Conservation (phyloP, 1,140 invertebrate species). For the Diuraphis noxia region DNA sequence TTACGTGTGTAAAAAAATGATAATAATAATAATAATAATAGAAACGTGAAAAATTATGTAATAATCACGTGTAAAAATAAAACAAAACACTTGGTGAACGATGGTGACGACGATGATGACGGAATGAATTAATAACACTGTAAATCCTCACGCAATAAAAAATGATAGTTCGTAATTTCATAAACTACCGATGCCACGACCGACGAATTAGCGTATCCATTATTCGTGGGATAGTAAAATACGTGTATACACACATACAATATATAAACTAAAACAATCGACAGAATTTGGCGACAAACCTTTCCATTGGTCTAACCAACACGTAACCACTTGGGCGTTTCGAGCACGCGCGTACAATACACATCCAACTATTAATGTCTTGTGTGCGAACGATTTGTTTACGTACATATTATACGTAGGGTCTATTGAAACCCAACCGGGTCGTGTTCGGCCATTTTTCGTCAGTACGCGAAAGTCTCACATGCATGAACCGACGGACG, state of each 20-base stretch:
- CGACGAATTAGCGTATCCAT: background rate
- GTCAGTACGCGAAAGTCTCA: background rate
- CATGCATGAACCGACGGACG: too few species aligned
- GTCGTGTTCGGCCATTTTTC: background rate
- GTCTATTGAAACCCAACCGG: background rate
- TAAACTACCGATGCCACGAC: background rate
- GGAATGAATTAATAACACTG: background rate
- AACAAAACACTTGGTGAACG: background rate
- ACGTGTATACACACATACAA: background rate
- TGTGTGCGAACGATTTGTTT: background rate
- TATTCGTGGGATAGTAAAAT: background rate
- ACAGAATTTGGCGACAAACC: background rate
- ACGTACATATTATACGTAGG: too few species aligned
- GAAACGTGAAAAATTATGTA: background rate
- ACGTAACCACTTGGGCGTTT: background rate
- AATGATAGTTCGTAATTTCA: slow-evolving; percentile 2
- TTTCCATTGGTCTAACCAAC: background rate
- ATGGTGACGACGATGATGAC: background rate
- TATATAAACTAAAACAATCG: background rate
- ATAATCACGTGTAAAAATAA: background rate
- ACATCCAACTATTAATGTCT: background rate
- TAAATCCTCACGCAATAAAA: background rate
- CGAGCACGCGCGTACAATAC: background rate
- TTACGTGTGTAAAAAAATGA: background rate
- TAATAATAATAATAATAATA: background rate